Evolutionary conservation across 2,113 vertebrate species (phyloP), one percentile per base, ranked within the genome.

Genomic region (Istiophorus platypterus): DNA sequence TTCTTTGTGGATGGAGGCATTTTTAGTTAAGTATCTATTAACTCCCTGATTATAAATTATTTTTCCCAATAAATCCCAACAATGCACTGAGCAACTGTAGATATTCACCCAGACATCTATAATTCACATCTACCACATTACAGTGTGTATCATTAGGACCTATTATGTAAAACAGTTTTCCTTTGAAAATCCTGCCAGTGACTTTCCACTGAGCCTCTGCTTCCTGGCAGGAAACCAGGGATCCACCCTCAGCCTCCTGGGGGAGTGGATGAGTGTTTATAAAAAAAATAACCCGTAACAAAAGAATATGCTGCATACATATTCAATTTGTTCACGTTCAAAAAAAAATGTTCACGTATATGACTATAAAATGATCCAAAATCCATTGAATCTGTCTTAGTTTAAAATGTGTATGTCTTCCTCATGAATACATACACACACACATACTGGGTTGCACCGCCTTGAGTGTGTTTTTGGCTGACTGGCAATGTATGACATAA

Each of bases 401-500:
- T 66, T 54, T 15, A 7, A 39, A 56, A 24, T 39, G 42, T 54
- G 45, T 51, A 61, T 56, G 24, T 42, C 20, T 13, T 62, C 24
- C 29, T 51, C 62, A 45, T 59, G 22, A 64, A 54, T 63, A 63
- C 76, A 73, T 4, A 24, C 54, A 49, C 59, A 54, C n/a, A 7
- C 34, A 65, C 4, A 3, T 24, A 12, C 59, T 22, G n/a, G 61
- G 79, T 14, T 74, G 68, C 57, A 29, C 73, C 6, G n/a, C 9
- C 49, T 51, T 18, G 42, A 49, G 57, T 83, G 67, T 80, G 72
- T 80, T 84, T 83, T 87, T 91, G 88, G 88, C 89, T 66, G 54
- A 20, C 63, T 77, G 78, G 63, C 39, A 74, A n/a, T 20, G 7
- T 73, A 61, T 93, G 91, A 93, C 92, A 87, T 91, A 90, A 91